Base-by-base conservation (phyloP, 2,888 invertebrate genomes). In the Dorcus hopei region DNA sequence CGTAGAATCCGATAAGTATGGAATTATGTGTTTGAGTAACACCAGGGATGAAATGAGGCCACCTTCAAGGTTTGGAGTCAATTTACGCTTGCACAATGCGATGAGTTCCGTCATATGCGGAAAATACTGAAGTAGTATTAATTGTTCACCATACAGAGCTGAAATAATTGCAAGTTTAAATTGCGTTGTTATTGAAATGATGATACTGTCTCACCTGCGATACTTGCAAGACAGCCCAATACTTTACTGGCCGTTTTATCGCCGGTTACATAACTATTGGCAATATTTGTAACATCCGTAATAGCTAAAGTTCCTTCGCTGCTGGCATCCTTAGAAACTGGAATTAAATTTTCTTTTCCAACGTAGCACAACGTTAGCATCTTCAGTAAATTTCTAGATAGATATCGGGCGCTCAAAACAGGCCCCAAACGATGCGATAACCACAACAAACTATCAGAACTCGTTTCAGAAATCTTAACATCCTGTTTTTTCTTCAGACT, bases 351-450 rank as follows among this genome's bases (percentile, higher is more conserved):
- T 63, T 92, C 91, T 70, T 86, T 87, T 0, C 92, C 94, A 19
- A 93, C 88, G 75, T 96, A 98, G 77, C 97, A 98, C 3, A 97
- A 79, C 0, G 95, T 93, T 53, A 98, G 80, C 93, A 98, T 96
- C 72, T 96, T 87, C 9, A 98, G 81, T 64, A 99, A 82, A 81
- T 97, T 97, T 59, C 93, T 85, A 0, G 96, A 92, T 33, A 98
- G 82, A 80, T 93, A 90, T 66, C 93, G 87, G 42, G 97, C 94
- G 0, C 95, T 95, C 23, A 98, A 82, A 49, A 97, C 93, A 0
- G 98, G 97, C 0, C 98, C 98, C 14, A 98, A 80, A 62, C 96
- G 86, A 79, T 96, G 93, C 0, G 95, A 89, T 58, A 98, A 74
- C 97, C 97, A 97, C 61, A 94, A 87, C 1, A 95, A 80, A 70